phyloP scores from a whole-genome alignment of 1,140 invertebrate species.

The Panulirus ornatus region DNA sequence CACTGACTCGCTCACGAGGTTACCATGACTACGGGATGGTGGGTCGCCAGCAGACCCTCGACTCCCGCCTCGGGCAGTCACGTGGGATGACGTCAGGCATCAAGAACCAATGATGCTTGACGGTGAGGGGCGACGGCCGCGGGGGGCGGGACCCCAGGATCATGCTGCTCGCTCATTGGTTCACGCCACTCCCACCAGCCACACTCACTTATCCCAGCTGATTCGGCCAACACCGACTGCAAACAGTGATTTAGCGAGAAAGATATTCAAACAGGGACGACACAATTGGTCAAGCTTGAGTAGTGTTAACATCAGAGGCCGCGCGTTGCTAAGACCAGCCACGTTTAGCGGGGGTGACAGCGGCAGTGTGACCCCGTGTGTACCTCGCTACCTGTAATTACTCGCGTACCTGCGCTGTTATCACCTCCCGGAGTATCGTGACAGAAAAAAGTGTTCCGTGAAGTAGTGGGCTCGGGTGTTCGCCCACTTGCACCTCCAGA shows the following conservation, averaged over 20 bases:
- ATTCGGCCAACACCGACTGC: slow-evolving; percentile 67
- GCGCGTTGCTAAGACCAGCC: slow-evolving; percentile 31
- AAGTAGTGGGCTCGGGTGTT: too few species aligned
- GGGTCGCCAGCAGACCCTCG: slow-evolving; percentile 62
- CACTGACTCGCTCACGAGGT: slow-evolving; percentile 50
- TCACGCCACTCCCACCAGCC: slow-evolving; percentile 48
- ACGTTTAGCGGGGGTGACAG: slow-evolving; percentile 18
- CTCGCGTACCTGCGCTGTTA: slow-evolving; percentile 6
- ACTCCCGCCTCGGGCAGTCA: slow-evolving; percentile 69
- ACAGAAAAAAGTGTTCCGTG: too few species aligned
- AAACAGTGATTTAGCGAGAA: slow-evolving; percentile 74
- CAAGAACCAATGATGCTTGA: slow-evolving; percentile 68
- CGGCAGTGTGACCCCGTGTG: slow-evolving; percentile 35
- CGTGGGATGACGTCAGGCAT: slow-evolving; percentile 71
- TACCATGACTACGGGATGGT: slow-evolving; percentile 68
- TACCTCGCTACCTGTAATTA: slow-evolving; percentile 44
- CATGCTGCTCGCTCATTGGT: slow-evolving; percentile 52
- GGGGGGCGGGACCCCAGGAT: slow-evolving; percentile 47
- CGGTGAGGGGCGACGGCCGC: slow-evolving; percentile 39
- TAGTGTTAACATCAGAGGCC: slow-evolving; percentile 70
- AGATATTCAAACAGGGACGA: slow-evolving; percentile 75
- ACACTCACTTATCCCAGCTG: slow-evolving; percentile 69
- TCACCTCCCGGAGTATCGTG: slow-evolving; percentile 10
- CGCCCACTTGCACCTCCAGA: slow-evolving; percentile 37
- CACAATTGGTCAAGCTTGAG: slow-evolving; percentile 75